Evolutionary conservation across 2,113 vertebrate species (phyloP).

Genomic region (Caracal caracal): DNA sequence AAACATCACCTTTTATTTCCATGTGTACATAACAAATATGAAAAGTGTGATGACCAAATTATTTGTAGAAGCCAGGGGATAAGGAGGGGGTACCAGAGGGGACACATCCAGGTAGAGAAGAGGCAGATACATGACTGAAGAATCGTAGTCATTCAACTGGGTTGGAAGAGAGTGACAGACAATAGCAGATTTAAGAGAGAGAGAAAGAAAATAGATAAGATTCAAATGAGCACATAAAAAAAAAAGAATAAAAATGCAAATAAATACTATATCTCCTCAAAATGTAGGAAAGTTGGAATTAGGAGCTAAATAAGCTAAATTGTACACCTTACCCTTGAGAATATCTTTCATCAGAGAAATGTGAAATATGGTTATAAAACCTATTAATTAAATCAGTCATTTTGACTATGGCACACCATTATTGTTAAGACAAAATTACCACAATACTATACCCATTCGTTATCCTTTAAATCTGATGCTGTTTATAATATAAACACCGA

Average conservation of each 20-base stretch:
- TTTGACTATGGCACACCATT: background rate
- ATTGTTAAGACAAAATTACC: background rate
- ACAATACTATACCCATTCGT: background rate
- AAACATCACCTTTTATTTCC: background rate
- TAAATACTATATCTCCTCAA: slow-evolving; percentile 23
- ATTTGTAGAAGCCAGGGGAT: background rate
- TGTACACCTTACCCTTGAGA: background rate
- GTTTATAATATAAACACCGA: background rate
- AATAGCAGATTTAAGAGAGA: slow-evolving; percentile 38
- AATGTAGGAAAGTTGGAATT: background rate
- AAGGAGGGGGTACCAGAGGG: no score
- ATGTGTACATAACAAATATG: background rate
- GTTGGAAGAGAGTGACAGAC: slow-evolving; percentile 57
- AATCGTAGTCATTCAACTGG: slow-evolving; percentile 25
- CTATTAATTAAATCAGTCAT: background rate
- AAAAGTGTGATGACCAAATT: background rate
- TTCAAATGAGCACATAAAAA: slow-evolving; percentile 6
- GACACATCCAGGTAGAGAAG: background rate
- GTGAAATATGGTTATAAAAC: background rate
- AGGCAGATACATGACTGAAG: background rate
- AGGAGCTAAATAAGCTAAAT: background rate
- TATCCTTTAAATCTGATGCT: background rate
- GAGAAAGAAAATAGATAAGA: background rate
- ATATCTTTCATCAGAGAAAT: background rate
- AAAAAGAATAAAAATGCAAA: slow-evolving; percentile 19